Evolutionary conservation across 2,888 invertebrate genomes (phyloP).

Genomic region (Neoascia interrupta): DNA sequence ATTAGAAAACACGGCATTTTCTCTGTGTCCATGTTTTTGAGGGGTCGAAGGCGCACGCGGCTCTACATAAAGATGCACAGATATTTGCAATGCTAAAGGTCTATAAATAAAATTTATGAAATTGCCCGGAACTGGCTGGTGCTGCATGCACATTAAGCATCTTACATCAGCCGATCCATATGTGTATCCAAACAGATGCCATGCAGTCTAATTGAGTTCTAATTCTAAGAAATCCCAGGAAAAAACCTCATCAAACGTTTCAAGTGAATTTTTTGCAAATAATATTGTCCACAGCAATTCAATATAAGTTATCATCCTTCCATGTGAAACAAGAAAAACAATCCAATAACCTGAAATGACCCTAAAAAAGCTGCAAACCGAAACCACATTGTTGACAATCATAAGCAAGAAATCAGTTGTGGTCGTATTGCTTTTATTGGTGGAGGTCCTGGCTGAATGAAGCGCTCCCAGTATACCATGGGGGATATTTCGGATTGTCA

Average conservation of each 20-base stretch:
- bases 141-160: constrained; percentile 38
- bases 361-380: constrained; percentile 41
- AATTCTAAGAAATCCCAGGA: constrained; percentile 27
- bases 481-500: constrained; percentile 41
- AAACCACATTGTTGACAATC: constrained; percentile 56
- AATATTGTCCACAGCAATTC: not conserved
- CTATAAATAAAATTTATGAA: constrained; percentile 66
- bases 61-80: constrained; percentile 34
- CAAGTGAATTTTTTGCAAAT: constrained; percentile 32
- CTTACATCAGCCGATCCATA: constrained; percentile 27
- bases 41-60: constrained; percentile 15
- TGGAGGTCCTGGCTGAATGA: constrained; percentile 24
- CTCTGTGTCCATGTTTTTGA: constrained; percentile 8
- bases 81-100: constrained; percentile 31
- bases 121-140: constrained; percentile 66
- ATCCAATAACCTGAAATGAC: constrained; percentile 52
- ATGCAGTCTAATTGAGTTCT: constrained; percentile 56
- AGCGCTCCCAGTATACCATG: constrained; percentile 57
- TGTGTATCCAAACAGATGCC: constrained; percentile 54
- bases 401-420: constrained; percentile 63
- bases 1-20: constrained; percentile 58
- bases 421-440: constrained; percentile 64
- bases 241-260: constrained; percentile 1
- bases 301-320: no score
- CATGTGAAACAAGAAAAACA: not conserved